phyloP scores from a whole-genome alignment of 2,797 vertebrate species.

The Nannoperca australis region DNA sequence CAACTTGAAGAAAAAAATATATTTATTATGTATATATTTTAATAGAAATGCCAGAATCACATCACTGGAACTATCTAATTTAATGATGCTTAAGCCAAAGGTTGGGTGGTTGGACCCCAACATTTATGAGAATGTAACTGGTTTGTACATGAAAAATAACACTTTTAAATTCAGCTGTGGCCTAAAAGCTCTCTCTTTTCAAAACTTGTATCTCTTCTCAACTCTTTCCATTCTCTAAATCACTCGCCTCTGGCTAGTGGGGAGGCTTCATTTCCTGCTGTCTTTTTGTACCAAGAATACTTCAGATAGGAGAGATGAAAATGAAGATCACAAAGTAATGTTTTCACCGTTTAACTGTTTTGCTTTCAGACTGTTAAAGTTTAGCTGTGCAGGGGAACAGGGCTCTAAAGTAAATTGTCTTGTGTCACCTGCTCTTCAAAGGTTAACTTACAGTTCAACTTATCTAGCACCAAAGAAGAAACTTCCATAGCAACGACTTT shows the following conservation, averaged over 20 bases:
- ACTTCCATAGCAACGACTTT: too few relatives aligned
- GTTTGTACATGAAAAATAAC: background rate
- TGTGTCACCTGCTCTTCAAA: background rate
- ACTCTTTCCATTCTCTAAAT: constrained; percentile 17
- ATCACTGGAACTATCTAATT: background rate
- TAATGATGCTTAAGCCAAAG: background rate
- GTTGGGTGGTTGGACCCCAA: background rate
- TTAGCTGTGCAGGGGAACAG: background rate
- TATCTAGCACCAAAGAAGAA: background rate
- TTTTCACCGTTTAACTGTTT: constrained; percentile 17
- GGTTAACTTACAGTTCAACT: background rate
- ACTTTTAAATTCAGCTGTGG: background rate
- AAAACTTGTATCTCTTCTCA: constrained; percentile 5
- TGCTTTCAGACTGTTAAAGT: background rate
- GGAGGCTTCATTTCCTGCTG: constrained; percentile 25
- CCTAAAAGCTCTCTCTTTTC: background rate
- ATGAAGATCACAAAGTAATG: constrained; percentile 7
- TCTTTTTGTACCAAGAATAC: constrained; percentile 8
- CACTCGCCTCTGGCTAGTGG: background rate
- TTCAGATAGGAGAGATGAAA: constrained; percentile 12
- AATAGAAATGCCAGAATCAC: background rate
- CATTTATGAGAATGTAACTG: background rate
- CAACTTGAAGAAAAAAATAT: background rate
- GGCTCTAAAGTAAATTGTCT: background rate
- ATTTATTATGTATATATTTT: too few relatives aligned